These are phyloP conservation scores for Quiscalus mexicanus DNA, from an alignment of 2,113 vertebrate genomes.

Conservation along the genomic window DNA sequence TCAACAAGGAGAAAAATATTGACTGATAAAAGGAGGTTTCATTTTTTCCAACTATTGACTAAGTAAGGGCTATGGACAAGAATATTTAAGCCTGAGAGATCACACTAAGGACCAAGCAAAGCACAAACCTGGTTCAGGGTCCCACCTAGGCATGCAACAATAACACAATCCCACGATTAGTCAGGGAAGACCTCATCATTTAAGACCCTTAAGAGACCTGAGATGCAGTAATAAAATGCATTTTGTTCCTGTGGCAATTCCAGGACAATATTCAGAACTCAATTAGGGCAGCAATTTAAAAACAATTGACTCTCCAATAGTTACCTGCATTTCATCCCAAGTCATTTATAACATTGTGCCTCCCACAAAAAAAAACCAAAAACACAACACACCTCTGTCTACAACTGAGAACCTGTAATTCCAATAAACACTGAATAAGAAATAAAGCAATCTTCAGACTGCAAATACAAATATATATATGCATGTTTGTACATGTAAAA, in stretches of 20 bases:
- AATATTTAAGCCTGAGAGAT: background rate
- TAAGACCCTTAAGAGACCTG: background rate
- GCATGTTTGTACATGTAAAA: accelerated
- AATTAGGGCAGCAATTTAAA: background rate
- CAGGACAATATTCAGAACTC: background rate
- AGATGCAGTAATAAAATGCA: background rate
- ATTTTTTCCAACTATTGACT: background rate
- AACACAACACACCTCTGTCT: too few relatives aligned
- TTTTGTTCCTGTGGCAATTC: background rate
- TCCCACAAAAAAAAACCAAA: background rate
- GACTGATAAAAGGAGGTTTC: background rate
- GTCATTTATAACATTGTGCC: accelerated
- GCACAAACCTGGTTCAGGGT: background rate
- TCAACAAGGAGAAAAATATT: background rate
- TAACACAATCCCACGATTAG: accelerated
- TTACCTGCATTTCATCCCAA: background rate
- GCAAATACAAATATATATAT: background rate
- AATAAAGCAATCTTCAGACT: background rate
- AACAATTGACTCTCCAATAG: background rate
- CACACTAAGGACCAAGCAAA: background rate
- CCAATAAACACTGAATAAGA: background rate
- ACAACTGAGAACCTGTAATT: background rate
- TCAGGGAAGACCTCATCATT: background rate
- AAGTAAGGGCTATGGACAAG: background rate
- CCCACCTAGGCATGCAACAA: background rate